Conservation (phyloP, 1,140 invertebrate species). For the Drosophila ohnishii region DNA sequence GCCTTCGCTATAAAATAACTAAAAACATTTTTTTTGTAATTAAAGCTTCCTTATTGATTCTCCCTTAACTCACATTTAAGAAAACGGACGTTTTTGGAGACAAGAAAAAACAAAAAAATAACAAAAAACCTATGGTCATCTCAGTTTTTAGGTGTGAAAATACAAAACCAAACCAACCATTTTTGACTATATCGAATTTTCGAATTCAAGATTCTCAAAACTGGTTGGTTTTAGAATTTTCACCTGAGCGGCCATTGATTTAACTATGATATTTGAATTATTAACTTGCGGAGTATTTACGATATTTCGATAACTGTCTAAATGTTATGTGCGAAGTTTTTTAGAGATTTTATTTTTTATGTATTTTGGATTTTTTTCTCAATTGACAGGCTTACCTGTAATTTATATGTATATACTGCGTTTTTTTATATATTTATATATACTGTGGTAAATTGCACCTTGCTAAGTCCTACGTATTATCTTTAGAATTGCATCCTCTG, state of each 20-base stretch:
- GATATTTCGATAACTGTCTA: neutral
- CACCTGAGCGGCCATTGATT: slow-evolving; percentile 19
- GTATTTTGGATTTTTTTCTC: neutral
- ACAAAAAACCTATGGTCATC: neutral
- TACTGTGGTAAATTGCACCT: slow-evolving; percentile 15
- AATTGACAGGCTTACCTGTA: slow-evolving; percentile 7
- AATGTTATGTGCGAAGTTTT: slow-evolving; percentile 4
- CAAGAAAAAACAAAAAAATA: neutral
- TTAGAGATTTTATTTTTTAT: neutral
- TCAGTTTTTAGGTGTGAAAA: slow-evolving; percentile 45
- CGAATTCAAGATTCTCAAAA: slow-evolving; percentile 59
- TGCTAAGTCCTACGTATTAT: slow-evolving; percentile 30
- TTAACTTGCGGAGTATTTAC: slow-evolving; percentile 1
- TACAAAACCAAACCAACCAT: slow-evolving; percentile 79
- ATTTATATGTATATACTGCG: neutral
- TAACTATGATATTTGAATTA: slow-evolving; percentile 10
- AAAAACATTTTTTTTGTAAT: neutral
- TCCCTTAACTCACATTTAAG: neutral
- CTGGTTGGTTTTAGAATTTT: slow-evolving; percentile 78
- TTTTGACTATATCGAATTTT: slow-evolving; percentile 64
- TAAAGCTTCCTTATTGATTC: neutral
- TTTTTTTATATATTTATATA: neutral
- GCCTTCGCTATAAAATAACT: neutral
- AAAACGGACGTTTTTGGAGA: slow-evolving; percentile 9
- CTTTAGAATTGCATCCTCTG: slow-evolving; percentile 45